Base-by-base conservation (phyloP, 2,113 vertebrate genomes). In the Xiphophorus maculatus region DNA sequence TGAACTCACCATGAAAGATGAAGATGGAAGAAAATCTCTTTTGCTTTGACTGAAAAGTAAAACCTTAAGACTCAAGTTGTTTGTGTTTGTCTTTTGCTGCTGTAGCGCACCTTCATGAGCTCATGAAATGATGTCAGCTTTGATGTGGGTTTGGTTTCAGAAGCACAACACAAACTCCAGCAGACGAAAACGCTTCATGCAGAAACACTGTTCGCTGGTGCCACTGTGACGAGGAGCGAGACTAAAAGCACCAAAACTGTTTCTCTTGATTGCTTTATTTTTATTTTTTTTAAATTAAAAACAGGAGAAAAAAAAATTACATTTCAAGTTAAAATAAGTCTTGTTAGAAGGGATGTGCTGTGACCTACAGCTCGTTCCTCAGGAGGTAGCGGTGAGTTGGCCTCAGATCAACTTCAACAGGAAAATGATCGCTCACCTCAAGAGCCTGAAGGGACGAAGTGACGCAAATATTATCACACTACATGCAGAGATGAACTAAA, bases 381-480 rank as follows among this genome's bases (percentile, higher is more conserved):
- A 93, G 79, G 17, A 90, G 87, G 87, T 94, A 93, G 63, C 87
- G 91, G 65, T 93, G 91, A 74, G 79, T 94, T 33, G 91, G 82
- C 84, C 94, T 94, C 72, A 96, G 91, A 2, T 92, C 94, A 58
- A 96, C 96, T 76, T 97, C 96, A 13, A 97, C 96, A 0, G 96
- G 96, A 80, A 95, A 97, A 70, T 97, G 96, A 80, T 97, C 96
- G 29, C 96, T 97, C 86, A 97, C 93, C 69, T 94, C 90, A 72
- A 95, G 86, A 73, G 96, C 96, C 96, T 97, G 33, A 69, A 66
- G 40, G 0, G 14, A 32, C 12, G 6, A 69, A 70, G 15, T 28
- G 79, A 63, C 7, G 65, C 13, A 1, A 62, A 54, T 37, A 77
- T 67, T 15, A 15, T 15, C 33, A 40, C 15, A 30, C 15, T 2